A percentile compares a stretch with the other conserved stretches of the same genome.
Conservation (phyloP, 2,797 vertebrate species). For the Mormyrops boulengeri region DNA sequence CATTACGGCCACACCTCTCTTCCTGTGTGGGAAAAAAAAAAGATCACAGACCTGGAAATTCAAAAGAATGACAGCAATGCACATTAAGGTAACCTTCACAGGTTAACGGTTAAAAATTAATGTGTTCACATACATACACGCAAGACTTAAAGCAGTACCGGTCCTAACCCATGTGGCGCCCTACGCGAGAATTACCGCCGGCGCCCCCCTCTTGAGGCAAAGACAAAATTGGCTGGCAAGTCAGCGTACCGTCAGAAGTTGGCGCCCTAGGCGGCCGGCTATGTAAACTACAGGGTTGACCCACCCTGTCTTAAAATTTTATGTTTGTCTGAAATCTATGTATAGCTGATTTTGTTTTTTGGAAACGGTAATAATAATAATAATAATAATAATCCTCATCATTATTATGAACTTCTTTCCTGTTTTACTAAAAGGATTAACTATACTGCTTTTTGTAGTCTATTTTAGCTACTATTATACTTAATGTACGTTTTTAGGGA, state of each 20-base stretch:
- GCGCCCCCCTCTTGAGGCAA: background rate
- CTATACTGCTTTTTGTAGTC: no score
- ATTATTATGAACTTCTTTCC: no score
- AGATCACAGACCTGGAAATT: background rate
- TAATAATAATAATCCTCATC: background rate
- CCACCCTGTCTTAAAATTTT: background rate
- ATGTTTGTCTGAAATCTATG: background rate
- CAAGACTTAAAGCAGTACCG: background rate
- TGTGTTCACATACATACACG: background rate
- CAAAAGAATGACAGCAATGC: background rate
- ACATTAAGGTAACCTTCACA: background rate
- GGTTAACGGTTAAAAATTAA: conserved; percentile 17
- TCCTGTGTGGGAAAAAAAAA: background rate
- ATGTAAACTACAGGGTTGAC: background rate
- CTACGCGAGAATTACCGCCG: background rate
- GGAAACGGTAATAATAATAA: background rate
- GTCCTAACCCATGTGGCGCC: background rate
- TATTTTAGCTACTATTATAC: no score
- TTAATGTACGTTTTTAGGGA: no score
- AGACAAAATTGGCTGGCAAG: background rate
- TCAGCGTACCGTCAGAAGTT: background rate
- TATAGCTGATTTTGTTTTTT: background rate
- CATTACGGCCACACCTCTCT: background rate
- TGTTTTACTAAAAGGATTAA: no score
- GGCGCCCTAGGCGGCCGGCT: background rate